Base-by-base conservation (phyloP, 2,113 vertebrate species). In the Patagioenas fasciata region DNA sequence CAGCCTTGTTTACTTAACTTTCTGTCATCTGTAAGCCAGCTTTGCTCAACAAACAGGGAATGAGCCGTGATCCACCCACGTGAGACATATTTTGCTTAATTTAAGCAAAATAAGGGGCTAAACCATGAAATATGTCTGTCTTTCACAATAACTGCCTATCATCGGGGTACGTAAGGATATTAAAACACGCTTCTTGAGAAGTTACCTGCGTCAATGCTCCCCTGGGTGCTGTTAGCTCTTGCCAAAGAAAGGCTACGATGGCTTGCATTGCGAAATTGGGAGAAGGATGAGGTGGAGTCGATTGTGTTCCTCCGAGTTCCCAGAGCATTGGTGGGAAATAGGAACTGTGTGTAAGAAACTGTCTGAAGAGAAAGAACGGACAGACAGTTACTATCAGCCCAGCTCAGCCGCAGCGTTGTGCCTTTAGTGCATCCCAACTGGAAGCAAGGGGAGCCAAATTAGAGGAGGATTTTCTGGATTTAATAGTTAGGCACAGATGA, bases 271-370 rank as follows among this genome's bases (percentile, higher is more conserved):
- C 99, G 99, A 67, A 98, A 99, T 53, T 99, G 99, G 83, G 98
- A 99, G 97, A 99, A 99, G 89, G 99, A 99, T 9, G 99, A 99
- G 24, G 98, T 99, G 97, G 99, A 99, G 97, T 99, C 99, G 92
- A 99, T 99, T 5, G 99, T 99, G 97, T 99, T 99, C 81, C 99
- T 98, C 54, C 99, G 98, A 32, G 98, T 97, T 57, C 98, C 98
- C 50, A 99, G 98, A 91, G 98, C 99, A 54, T 99, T 99, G 48
- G 99, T 99, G 87, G 99, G 99, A 94, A 99, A 99, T 13, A 99
- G 97, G 97, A 99, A 99, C 96, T 99, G 99, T 29, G 99, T 99
- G 67, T 99, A 99, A 47, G 99, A 99, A 86, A 99, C 99, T 2
- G 99, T 99, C 99, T 99, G 25, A 80, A 96, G 95, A 80, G 66